phyloP scores from a whole-genome alignment of 1,140 invertebrate species.

The Meloidogyne floridensis region DNA sequence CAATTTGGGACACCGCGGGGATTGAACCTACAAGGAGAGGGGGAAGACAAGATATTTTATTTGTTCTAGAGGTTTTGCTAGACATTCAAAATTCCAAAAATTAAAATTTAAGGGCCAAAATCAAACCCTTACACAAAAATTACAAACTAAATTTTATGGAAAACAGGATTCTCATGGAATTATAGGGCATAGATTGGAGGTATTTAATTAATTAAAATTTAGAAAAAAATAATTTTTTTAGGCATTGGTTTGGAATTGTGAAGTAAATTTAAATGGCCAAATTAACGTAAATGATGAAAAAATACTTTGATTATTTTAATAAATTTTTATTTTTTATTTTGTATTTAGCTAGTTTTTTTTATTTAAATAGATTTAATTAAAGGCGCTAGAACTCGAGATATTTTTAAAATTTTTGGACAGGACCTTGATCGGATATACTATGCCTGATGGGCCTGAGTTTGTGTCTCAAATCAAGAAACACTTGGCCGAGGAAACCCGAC shows the following conservation, averaged over 20 bases:
- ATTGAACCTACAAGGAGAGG: slow-evolving; percentile 49
- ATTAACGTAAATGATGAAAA: slow-evolving; percentile 31
- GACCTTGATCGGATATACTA: too few species aligned
- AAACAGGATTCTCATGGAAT: slow-evolving; percentile 39
- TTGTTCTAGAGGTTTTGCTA: slow-evolving; percentile 29
- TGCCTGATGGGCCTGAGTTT: too few species aligned
- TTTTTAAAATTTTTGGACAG: too few species aligned
- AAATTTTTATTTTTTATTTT: too few species aligned
- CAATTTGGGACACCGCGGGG: slow-evolving; percentile 49
- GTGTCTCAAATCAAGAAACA: too few species aligned
- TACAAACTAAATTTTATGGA: slow-evolving; percentile 48
- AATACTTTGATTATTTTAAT: slow-evolving; percentile 3
- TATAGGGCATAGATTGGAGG: slow-evolving; percentile 44
- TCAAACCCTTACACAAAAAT: slow-evolving; percentile 35
- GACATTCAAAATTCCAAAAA: not conserved
- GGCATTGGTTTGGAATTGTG: slow-evolving; percentile 29
- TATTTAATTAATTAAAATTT: not conserved
- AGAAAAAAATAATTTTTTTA: not conserved
- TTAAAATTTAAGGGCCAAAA: slow-evolving; percentile 32
- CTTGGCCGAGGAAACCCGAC: too few species aligned
- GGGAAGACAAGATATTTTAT: slow-evolving; percentile 43
- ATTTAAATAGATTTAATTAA: too few species aligned
- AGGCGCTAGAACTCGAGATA: too few species aligned
- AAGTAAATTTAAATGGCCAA: slow-evolving; percentile 41
- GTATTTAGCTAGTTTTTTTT: too few species aligned